A percentile compares a stretch with the other conserved stretches of the same genome.
phyloP scores from a whole-genome alignment of 2,113 vertebrate genomes.

The Pteropus alecto region DNA sequence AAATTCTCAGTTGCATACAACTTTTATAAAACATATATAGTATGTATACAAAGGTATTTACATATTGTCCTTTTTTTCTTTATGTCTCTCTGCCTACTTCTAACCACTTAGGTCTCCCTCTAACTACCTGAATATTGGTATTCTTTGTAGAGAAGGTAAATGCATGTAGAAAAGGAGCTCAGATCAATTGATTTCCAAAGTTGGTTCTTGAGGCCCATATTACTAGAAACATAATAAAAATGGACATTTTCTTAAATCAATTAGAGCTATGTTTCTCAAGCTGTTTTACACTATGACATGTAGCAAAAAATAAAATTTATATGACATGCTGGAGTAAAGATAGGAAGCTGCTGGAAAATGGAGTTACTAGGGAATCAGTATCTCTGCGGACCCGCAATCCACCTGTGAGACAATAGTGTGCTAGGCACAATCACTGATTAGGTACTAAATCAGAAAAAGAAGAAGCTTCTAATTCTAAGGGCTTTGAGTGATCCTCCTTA shows the following conservation, averaged over 20 bases:
- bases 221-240: slow-evolving; percentile 12
- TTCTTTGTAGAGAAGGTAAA: neutral
- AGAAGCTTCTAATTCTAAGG: neutral
- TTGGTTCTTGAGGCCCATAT: neutral
- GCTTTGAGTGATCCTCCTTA: neutral
- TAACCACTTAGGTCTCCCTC: neutral
- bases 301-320: slow-evolving; percentile 7
- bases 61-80: neutral
- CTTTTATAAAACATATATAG: neutral
- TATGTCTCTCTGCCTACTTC: neutral
- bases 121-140: slow-evolving; percentile 9
- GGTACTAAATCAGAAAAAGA: neutral
- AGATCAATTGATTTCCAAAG: neutral
- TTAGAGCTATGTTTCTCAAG: neutral
- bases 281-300: neutral
- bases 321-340: neutral
- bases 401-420: neutral
- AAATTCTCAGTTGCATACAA: neutral
- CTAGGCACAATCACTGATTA: neutral
- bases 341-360: neutral
- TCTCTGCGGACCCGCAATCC: neutral
- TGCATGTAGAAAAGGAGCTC: neutral
- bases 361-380: neutral
- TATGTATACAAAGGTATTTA: neutral
- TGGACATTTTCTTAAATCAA: neutral